Percentiles rank a stretch among this genome's conserved stretches.
Conservation (phyloP, 2,113 vertebrate species). For the Danio rerio region DNA sequence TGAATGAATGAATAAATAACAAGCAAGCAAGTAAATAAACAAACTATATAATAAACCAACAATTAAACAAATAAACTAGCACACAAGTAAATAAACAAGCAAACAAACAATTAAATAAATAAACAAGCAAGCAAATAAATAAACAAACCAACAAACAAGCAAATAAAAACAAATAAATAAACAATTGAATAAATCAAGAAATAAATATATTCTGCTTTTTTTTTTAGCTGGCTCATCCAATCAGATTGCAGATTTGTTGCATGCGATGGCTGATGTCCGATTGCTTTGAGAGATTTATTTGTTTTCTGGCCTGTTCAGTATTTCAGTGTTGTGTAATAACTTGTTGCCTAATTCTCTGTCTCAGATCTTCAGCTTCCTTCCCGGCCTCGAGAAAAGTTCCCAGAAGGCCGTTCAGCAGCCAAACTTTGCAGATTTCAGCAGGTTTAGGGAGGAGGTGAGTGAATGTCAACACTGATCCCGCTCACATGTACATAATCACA, state of each 20-base stretch:
- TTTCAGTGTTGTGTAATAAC: neutral
- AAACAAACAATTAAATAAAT: no score
- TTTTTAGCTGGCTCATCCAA: neutral
- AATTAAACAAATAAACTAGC: no score
- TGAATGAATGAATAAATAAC: no score
- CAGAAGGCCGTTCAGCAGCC: constrained; percentile 69
- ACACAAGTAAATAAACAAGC: no score
- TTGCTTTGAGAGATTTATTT: neutral
- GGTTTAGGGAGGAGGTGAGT: constrained; percentile 76
- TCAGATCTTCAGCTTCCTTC: constrained; percentile 70
- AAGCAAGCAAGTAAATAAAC: no score
- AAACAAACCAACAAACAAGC: no score
- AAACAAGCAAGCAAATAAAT: no score
- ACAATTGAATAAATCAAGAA: no score
- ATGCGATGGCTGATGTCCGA: neutral
- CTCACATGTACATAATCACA: neutral
- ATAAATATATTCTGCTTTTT: neutral
- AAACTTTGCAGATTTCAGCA: constrained; percentile 76
- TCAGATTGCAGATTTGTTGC: neutral
- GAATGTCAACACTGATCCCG: neutral
- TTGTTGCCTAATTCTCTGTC: neutral
- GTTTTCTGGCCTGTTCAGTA: neutral
- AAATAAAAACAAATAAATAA: no score
- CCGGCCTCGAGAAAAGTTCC: constrained; percentile 58
- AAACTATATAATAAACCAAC: no score